Evolutionary conservation across 2,113 vertebrate genomes (phyloP).

Genomic region (Loxodonta africana): DNA sequence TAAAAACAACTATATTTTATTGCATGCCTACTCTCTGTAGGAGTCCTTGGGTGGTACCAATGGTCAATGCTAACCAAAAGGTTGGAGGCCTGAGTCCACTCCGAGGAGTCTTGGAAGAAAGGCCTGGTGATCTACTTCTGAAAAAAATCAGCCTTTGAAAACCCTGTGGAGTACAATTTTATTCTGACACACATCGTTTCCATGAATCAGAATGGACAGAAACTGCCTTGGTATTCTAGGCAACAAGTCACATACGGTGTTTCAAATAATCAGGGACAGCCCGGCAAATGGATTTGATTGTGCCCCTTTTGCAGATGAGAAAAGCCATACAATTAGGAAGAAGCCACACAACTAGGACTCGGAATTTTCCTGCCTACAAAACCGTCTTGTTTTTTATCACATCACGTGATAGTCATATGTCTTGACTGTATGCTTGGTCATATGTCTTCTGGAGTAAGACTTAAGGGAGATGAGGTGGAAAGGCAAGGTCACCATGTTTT

Average conservation of each 20-base stretch:
- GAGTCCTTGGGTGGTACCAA: too few relatives aligned
- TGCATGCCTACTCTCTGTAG: too few relatives aligned
- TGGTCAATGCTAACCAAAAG: too few relatives aligned
- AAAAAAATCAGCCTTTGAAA: too few relatives aligned
- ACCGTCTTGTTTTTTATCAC: background rate
- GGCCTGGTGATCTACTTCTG: too few relatives aligned
- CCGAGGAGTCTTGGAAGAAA: too few relatives aligned
- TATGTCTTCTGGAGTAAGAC: background rate
- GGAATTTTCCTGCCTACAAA: background rate
- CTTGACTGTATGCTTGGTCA: background rate
- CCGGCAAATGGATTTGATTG: rapidly evolving
- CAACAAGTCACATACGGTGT: background rate
- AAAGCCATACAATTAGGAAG: background rate
- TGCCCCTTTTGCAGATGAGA: background rate
- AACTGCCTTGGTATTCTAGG: too few relatives aligned
- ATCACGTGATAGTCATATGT: background rate
- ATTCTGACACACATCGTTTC: too few relatives aligned
- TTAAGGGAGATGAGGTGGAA: background rate
- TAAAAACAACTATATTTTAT: background rate
- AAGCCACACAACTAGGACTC: background rate
- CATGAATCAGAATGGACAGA: too few relatives aligned
- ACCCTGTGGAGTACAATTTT: too few relatives aligned
- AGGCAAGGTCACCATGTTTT: too few relatives aligned
- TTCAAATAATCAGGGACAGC: background rate
- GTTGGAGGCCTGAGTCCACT: too few relatives aligned